Conservation (phyloP, 37 sponge, comb jelly and placozoan species). For the Diacarnus erythraeanus region DNA sequence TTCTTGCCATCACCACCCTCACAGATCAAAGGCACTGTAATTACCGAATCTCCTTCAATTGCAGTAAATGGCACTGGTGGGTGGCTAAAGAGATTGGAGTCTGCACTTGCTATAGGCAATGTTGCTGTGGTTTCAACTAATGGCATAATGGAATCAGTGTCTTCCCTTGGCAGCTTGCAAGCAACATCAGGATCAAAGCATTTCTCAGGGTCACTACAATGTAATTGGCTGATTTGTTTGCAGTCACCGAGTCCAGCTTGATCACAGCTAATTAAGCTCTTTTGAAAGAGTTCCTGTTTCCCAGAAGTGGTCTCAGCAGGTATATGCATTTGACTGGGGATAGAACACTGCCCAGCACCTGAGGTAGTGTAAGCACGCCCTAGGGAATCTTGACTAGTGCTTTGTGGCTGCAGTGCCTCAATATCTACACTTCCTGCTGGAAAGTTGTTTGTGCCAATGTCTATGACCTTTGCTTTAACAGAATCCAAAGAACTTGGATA, state of each 20-base stretch:
- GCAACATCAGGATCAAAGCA: slow-evolving; percentile 3
- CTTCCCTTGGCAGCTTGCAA: slow-evolving; percentile 1
- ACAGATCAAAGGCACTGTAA: not conserved
- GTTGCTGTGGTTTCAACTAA: not conserved
- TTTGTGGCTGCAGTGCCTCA: not conserved
- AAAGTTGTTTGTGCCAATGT: not conserved
- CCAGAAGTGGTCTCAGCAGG: not conserved
- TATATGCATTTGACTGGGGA: not conserved
- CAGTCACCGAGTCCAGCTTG: not conserved
- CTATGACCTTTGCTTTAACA: not conserved
- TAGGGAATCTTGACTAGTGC: not conserved
- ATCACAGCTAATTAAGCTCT: not conserved
- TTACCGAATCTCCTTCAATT: not conserved
- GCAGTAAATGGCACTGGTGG: not conserved
- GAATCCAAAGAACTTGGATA: not conserved
- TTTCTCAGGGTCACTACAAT: not conserved
- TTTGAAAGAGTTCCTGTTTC: not conserved
- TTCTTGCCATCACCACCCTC: not conserved
- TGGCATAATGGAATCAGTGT: not conserved
- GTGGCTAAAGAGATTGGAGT: not conserved
- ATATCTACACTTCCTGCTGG: not conserved
- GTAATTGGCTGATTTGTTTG: not conserved
- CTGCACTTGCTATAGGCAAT: not conserved
- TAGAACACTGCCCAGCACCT: no score
- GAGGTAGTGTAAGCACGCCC: not conserved